Evolutionary conservation across 1,140 invertebrate species (phyloP), one percentile per base, ranked within the genome.

Genomic region (Lepidurus packardi): DNA sequence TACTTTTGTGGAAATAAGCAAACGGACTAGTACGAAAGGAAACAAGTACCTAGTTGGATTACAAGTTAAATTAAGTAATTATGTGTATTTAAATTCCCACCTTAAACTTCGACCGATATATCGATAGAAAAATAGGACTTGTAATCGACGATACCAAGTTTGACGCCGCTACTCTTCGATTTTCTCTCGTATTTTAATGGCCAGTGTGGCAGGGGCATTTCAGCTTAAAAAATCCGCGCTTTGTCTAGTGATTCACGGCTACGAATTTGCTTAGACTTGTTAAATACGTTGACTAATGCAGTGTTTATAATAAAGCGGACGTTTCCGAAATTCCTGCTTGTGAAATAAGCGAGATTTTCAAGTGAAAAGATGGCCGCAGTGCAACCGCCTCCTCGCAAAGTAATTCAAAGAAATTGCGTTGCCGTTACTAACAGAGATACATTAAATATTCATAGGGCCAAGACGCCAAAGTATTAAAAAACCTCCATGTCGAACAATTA

Each of bases 401-500:
- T 84, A 81, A 43, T 73, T 76, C 74, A 47, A 65, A 34, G 11
- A 16, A 11, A 34, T 16, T 74, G 16, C 81, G n/a, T 76, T 43
- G 11, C 78, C 47, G 21, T 65, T n/a, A 65, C 41, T 25, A 79
- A 53, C 7, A 81, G 9, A 78, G 84, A 83, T 75, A 79, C 76
- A 79, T 81, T 42, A 83, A 77, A 79, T 81, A 83, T 80, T 90
- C 88, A 13, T 85, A 95, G 94, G 92, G 94, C 84, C 93, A 94
- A 86, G 92, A 92, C 86, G 90, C 91, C 82, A 95, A 93, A 87
- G 96, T 92, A 88, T 88, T 95, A 79, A 95, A 95, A 88, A 94
- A 94, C 86, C 88, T 97, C 75, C 95, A 98, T 84, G 89, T 91
- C 77, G 96, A 98, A 86, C 96, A 98, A 86, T 89, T 95, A 75